Conservation (phyloP, 2,888 invertebrate genomes). For the Orthosia cruda region DNA sequence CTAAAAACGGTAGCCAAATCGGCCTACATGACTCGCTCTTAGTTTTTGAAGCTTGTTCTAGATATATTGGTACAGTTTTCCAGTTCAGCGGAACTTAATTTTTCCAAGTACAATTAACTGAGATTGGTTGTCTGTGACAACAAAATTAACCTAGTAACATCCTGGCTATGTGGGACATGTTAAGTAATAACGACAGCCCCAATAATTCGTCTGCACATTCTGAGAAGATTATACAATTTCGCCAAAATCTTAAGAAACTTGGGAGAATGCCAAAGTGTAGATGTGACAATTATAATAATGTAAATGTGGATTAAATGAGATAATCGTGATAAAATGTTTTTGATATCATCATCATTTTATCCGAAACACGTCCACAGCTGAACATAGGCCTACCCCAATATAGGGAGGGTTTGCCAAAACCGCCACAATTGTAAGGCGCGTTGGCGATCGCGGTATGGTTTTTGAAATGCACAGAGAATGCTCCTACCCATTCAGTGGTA, state of each 20-base stretch:
- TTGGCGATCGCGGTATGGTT: too few relatives aligned
- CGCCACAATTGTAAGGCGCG: too few relatives aligned
- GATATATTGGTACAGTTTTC: constrained; percentile 27
- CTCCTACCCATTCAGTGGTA: too few relatives aligned
- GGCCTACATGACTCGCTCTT: background rate
- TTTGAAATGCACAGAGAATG: too few relatives aligned
- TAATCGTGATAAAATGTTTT: background rate
- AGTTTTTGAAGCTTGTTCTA: background rate
- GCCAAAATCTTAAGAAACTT: constrained; percentile 30
- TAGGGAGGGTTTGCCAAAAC: too few relatives aligned
- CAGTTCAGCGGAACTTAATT: constrained; percentile 23
- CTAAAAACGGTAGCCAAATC: background rate
- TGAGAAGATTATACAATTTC: constrained; percentile 37
- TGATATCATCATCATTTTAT: too few relatives aligned
- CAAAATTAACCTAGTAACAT: constrained; percentile 48
- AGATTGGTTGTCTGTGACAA: constrained; percentile 17
- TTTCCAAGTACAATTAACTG: constrained; percentile 34
- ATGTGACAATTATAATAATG: constrained; percentile 20
- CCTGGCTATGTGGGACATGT: constrained; percentile 38
- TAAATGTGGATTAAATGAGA: constrained; percentile 22
- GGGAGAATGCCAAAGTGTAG: constrained; percentile 40
- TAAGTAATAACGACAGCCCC: constrained; percentile 36
- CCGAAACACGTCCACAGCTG: too few relatives aligned
- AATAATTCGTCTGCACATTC: constrained; percentile 36
- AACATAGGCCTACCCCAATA: too few relatives aligned